Evolutionary conservation across 2,888 invertebrate genomes (phyloP), one percentile per base, ranked within the genome.

Genomic region (Ophion obscuratus): DNA sequence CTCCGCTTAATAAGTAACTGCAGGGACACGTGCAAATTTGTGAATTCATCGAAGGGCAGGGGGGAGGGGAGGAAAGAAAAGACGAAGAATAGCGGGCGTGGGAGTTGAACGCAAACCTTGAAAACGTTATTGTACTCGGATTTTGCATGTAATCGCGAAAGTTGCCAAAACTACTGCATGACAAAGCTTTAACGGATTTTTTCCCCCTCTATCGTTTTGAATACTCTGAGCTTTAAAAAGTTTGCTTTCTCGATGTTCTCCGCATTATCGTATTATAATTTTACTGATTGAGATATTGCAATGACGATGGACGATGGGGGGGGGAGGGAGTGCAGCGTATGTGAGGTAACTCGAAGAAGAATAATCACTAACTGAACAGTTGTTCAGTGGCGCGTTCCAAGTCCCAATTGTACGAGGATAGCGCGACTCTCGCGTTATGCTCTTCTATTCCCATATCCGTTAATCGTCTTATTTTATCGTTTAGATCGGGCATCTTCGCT

Each of bases 361-460:
- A 61, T 40, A 31, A 84, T 92, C 92, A 95, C 96, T 97, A 97
- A 96, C 97, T 97, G 95, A 98, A 97, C 90, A 98, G 95, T 93
- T 96, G 96, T 94, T 99, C 99, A 76, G 98, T 98, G 88, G 99
- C 99, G 93, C 97, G 95, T 94, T 98, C 98, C 92, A 99, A 95
- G 93, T 98, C 97, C 99, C 99, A 99, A 94, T 98, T 97, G 94
- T 97, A 97, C 67, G 98, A 97, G 77, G 99, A 99, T 77, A 99
- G 95, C 47, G 99, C 98, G 68, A 97, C 98, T 88, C 98, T 95
- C 44, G 98, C 98, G 93, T 97, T 96, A 91, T 98, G 97, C 94
- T 97, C 98, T 90, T 97, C 97, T 79, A 99, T 96, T 73, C 99
- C 99, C 98, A 99, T 99, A 92, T 98, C 98, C 92, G 96, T 96